A percentile compares a stretch with the other conserved stretches of the same genome.
Conservation (phyloP, 2,888 invertebrate species). For the Sclerodermus sp. region DNA sequence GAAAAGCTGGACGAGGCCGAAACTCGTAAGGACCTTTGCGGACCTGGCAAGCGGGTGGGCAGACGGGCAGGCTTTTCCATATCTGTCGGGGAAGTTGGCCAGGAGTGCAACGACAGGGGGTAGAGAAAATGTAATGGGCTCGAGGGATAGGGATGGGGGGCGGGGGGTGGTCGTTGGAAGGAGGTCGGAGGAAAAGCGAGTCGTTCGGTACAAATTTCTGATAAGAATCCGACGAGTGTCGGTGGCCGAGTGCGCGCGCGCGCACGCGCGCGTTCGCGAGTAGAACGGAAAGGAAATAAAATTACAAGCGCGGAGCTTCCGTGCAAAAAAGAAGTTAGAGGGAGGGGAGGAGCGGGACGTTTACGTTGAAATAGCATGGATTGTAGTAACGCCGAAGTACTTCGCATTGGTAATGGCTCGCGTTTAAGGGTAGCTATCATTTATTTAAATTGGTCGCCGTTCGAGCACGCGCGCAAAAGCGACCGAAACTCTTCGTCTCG, state of each 20-base stretch:
- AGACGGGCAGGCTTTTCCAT: conserved; percentile 43
- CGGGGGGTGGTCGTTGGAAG: not conserved
- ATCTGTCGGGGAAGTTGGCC: conserved; percentile 24
- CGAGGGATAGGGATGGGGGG: not conserved
- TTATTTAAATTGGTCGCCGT: conserved; percentile 48
- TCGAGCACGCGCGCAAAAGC: not conserved
- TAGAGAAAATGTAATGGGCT: not conserved
- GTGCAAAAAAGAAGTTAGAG: conserved; percentile 10
- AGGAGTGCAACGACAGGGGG: conserved; percentile 4
- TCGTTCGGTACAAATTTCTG: conserved; percentile 43
- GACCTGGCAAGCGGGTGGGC: too few species aligned
- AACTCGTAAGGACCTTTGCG: conserved; percentile 28
- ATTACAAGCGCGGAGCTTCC: conserved; percentile 33
- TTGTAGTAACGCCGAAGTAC: conserved; percentile 23
- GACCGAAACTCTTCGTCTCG: too few species aligned
- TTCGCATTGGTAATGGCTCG: conserved; percentile 43
- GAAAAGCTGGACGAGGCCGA: conserved; percentile 37
- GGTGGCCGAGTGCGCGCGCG: not conserved
- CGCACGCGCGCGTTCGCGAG: conserved; percentile 15
- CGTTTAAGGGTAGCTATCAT: conserved; percentile 47
- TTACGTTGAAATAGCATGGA: conserved; percentile 19
- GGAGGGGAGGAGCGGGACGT: conserved; percentile 3
- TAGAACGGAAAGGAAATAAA: conserved; percentile 38
- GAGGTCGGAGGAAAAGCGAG: conserved; percentile 7
- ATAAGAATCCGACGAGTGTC: conserved; percentile 42